Base-by-base conservation (phyloP, 2,888 invertebrate species). In the Scaptomyza parva region DNA sequence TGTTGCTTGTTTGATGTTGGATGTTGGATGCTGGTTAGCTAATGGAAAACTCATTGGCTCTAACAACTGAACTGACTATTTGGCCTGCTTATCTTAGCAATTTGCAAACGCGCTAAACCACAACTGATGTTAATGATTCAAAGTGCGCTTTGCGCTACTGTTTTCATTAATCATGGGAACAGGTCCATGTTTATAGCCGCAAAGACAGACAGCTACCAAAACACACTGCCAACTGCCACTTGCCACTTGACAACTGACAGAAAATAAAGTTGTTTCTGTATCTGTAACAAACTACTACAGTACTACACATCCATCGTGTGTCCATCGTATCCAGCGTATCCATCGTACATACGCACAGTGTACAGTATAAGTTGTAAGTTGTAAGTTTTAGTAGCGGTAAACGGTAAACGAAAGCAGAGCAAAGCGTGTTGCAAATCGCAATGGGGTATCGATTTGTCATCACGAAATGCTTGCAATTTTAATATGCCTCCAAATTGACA, bases 91-190 rank as follows among this genome's bases (percentile, higher is more conserved):
- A 51, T 3, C 33, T n/a, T 1, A 5, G 28, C 40, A 61, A 47
- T 57, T 65, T 57, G 53, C 63, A 63, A 72, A 68, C 18, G 44
- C 50, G 57, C 33, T 28, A 26, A 58, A 58, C 41, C 43, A 17
- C 8, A 26, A 50, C 22, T 40, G 14, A 24, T 41, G 40, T 64
- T 45, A 53, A 39, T 22, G 28, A 33, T 12, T 39, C 45, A 39
- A n/a, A 44, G 28, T 33, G 44, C 44, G 33, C 39, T 41, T 33
- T 26, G 26, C 39, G 59, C 57, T 45, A 60, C 57, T 33, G 26
- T 28, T 8, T 39, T 39, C 24, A 33, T 11, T 0, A 24, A 11
- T 33, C 17, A 33, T 55, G 11, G 35, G 6, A 65, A 55, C 55
- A 24, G 50, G 44, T 65, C 43, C 37, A 8, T 48, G 20, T 59